Evolutionary conservation across 2,888 invertebrate genomes (phyloP).

Genomic region (Drosophila colorata): DNA sequence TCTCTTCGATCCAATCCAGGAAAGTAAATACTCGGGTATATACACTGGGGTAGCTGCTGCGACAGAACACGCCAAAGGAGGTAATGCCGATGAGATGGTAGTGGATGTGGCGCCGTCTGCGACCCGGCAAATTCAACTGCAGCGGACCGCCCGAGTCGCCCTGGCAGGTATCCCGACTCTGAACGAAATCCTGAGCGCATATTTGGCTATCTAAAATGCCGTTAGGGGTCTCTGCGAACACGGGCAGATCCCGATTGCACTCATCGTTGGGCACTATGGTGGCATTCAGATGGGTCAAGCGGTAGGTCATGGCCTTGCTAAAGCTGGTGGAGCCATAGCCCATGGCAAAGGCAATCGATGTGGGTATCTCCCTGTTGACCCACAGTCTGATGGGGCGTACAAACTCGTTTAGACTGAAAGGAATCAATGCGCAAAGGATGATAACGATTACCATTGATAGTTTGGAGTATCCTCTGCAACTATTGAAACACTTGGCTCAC

Average conservation of each 20-base stretch:
- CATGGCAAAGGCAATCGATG: constrained; percentile 86
- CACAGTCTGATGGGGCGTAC: constrained; percentile 88
- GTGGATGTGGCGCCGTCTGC: constrained; percentile 62
- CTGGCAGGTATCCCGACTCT: constrained; percentile 83
- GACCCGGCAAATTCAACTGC: constrained; percentile 78
- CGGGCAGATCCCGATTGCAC: constrained; percentile 75
- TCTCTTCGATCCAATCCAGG: constrained; percentile 83
- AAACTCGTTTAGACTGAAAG: constrained; percentile 75
- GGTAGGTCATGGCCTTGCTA: constrained; percentile 80
- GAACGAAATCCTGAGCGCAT: constrained; percentile 80
- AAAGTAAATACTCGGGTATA: constrained; percentile 81
- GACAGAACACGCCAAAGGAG: constrained; percentile 83
- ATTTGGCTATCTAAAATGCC: constrained; percentile 82
- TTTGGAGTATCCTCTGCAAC: too few relatives aligned
- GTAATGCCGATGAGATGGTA: constrained; percentile 84
- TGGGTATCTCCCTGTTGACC: constrained; percentile 81
- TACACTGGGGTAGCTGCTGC: constrained; percentile 81
- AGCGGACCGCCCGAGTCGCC: constrained; percentile 84
- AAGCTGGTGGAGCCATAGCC: constrained; percentile 88
- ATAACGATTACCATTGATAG: too few relatives aligned
- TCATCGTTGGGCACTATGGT: constrained; percentile 79
- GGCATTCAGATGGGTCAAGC: constrained; percentile 81
- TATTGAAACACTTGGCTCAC: too few relatives aligned
- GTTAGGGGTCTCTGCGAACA: constrained; percentile 61
- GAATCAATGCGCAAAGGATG: not conserved